phyloP scores from a whole-genome alignment of 2,888 invertebrate species.

The Choreutis nemorana region DNA sequence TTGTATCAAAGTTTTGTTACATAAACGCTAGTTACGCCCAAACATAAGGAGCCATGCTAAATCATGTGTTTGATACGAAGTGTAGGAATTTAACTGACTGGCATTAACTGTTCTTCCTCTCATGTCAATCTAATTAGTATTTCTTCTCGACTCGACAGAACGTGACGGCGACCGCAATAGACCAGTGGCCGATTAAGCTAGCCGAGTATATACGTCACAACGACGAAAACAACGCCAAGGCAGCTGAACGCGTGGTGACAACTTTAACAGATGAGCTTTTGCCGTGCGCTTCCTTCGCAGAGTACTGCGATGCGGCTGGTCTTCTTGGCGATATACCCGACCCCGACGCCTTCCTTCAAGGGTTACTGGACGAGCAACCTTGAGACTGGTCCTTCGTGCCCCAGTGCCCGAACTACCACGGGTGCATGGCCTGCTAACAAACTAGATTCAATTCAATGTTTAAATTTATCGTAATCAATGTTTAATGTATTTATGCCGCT shows the following conservation, averaged over 20 bases:
- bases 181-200: constrained; percentile 88
- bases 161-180: constrained; percentile 73
- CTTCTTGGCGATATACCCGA: constrained; percentile 72
- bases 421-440: constrained; percentile 35
- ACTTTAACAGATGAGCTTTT: constrained; percentile 88
- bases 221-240: constrained; percentile 89
- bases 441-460: too few species aligned
- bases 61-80: too few species aligned
- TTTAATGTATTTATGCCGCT: too few species aligned
- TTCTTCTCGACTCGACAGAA: constrained; percentile 70
- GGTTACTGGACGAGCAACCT: constrained; percentile 37
- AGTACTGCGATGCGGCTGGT: constrained; percentile 94
- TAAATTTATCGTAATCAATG: too few species aligned
- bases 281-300: constrained; percentile 88
- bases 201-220: constrained; percentile 95
- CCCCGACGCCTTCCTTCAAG: constrained; percentile 60
- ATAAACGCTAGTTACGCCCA: too few species aligned
- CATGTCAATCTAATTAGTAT: too few species aligned
- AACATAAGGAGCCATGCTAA: too few species aligned
- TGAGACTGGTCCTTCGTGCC: constrained; percentile 29
- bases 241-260: constrained; percentile 83
- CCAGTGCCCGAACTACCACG: constrained; percentile 33
- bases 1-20: too few species aligned
- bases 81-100: too few species aligned
- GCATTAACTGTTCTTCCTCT: too few species aligned